Conservation (phyloP, 2,797 vertebrate species). For the Gallirallus australis region DNA sequence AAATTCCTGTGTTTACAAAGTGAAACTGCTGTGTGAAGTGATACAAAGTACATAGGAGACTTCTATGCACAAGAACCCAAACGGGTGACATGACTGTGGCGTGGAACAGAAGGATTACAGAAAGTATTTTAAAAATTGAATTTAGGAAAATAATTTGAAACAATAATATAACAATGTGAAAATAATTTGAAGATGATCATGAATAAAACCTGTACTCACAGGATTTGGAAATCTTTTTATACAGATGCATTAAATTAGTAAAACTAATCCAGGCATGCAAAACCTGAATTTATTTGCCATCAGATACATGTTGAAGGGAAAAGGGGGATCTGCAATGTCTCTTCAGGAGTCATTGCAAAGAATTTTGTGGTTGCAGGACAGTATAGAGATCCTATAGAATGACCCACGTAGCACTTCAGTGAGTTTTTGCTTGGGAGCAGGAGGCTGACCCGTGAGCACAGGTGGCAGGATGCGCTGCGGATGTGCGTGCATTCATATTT, state of each 20-base stretch:
- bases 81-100: neutral
- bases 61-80: neutral
- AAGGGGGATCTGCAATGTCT: neutral
- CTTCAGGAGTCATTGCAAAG: neutral
- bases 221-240: neutral
- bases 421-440: neutral
- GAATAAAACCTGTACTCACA: neutral
- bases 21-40: neutral
- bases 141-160: neutral
- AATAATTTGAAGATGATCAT: neutral
- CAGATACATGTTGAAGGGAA: neutral
- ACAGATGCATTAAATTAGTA: neutral
- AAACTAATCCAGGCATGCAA: neutral
- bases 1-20: neutral
- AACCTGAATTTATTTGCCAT: neutral
- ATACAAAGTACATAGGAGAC: neutral
- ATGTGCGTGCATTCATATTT: rapidly evolving
- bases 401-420: neutral
- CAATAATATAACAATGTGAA: neutral
- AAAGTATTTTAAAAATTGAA: neutral
- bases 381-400: neutral
- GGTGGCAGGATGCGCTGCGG: neutral
- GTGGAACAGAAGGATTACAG: neutral
- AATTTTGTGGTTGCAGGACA: neutral
- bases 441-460: neutral